Base-by-base conservation (phyloP, 2,797 vertebrate species). In the Pterois miles region DNA sequence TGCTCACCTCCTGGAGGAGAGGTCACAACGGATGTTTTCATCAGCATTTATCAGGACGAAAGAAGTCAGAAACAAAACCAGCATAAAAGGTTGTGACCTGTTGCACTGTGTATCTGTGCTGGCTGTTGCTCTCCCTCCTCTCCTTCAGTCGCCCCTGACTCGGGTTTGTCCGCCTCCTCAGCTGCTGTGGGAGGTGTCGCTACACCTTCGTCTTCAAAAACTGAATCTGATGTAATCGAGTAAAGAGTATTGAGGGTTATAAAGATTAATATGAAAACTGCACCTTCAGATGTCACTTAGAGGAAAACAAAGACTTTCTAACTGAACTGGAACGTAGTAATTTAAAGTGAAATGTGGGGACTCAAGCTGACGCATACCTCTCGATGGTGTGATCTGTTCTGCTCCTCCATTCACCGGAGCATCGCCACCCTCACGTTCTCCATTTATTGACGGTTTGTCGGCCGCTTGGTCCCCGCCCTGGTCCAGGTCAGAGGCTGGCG, bases 381-480 rank as follows among this genome's bases (percentile, higher is more conserved):
- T 78, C 4, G 86, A 86, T 22, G 82, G 78, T 23, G 83, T 88
- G 74, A 87, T 87, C 8, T 70, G 86, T 20, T 84, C 89, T 9
- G 46, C 56, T 64, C 57, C 84, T 85, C 73, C 91, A 27, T 86
- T 88, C 8, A 84, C 60, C 0, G 53, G 64, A 62, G 66, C 53
- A 3, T 11, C 59, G 52, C 38, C 18, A 1, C 71, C 76, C 38
- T 93, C 91, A 2, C 83, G 62, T 59, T 91, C 91, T 72, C 92
- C 93, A 1, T 95, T 94, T 10, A 95, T 16, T 1, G 94, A 86
- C 0, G 91, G 87, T 5, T 75, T 74, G 70, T 92, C 88, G 5
- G 79, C 58, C 0, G 65, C 74, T 33, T 64, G 66, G 74, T 88
- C 80, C 81, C 77, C 65, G 79, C 16, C 46, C 46, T 83, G 69